A percentile compares a stretch with the other conserved stretches of the same genome.
phyloP scores from a whole-genome alignment of 2,888 invertebrate genomes.

The Agriotes lineatus region DNA sequence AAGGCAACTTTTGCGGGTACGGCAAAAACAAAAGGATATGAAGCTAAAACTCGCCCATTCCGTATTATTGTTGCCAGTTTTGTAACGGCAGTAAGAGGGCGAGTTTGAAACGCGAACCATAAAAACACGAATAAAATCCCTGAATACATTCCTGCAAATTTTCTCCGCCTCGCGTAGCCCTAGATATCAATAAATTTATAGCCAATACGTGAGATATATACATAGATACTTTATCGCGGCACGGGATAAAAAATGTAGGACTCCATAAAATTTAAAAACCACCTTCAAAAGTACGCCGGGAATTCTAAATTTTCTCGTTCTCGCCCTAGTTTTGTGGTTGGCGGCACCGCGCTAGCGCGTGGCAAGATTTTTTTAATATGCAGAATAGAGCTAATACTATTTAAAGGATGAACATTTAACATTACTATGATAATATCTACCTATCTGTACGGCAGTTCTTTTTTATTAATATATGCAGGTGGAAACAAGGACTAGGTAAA shows the following conservation, averaged over 20 bases:
- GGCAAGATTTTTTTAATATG: too few species aligned
- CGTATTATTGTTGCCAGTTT: background rate
- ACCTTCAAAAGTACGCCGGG: constrained; percentile 33
- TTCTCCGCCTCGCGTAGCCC: constrained; percentile 36
- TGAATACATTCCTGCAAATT: constrained; percentile 44
- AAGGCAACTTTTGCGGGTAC: too few species aligned
- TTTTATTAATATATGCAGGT: too few species aligned
- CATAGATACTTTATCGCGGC: constrained; percentile 45
- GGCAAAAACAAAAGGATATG: too few species aligned
- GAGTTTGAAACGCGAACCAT: background rate
- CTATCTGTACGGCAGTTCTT: too few species aligned
- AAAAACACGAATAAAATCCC: constrained; percentile 27
- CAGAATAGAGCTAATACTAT: too few species aligned
- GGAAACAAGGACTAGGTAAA: too few species aligned
- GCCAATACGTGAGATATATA: constrained; percentile 49
- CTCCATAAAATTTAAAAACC: constrained; percentile 46
- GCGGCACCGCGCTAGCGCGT: too few species aligned
- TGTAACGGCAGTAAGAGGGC: background rate
- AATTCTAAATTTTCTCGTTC: constrained; percentile 38
- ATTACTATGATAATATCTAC: too few species aligned
- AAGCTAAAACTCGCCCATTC: background rate
- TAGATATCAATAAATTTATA: constrained; percentile 50
- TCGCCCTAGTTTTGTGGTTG: too few species aligned
- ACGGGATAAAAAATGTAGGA: constrained; percentile 43
- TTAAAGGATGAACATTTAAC: too few species aligned